These are phyloP conservation scores for Nomada flava DNA, from an alignment of 2,888 invertebrate genomes.

Conservation along the genomic window DNA sequence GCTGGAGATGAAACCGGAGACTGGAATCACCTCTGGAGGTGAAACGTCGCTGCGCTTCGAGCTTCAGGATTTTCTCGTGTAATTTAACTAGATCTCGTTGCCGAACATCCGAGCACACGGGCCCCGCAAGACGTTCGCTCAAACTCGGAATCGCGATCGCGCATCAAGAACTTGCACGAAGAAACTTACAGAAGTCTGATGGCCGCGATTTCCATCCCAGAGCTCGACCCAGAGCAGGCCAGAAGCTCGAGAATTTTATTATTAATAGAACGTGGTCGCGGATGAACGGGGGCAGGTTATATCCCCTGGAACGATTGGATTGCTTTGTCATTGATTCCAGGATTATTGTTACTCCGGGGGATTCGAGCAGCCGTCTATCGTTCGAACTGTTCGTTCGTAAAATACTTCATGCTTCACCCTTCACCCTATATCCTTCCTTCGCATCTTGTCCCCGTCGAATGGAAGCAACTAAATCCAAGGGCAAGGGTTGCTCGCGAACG, in stretches of 20 bases:
- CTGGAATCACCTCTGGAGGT: constrained; percentile 12
- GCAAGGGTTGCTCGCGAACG: not conserved
- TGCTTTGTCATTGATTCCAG: constrained; percentile 42
- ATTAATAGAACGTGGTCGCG: constrained; percentile 21
- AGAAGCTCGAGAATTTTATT: constrained; percentile 39
- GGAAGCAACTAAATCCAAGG: not conserved
- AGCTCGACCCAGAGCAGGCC: too few species aligned
- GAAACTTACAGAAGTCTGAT: not conserved
- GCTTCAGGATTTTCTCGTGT: constrained; percentile 50
- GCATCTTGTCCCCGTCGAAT: not conserved
- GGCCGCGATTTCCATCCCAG: constrained; percentile 1
- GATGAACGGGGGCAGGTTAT: not conserved
- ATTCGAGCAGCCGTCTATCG: constrained; percentile 28
- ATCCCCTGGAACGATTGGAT: constrained; percentile 27
- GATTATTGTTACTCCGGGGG: constrained; percentile 26
- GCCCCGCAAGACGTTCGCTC: not conserved
- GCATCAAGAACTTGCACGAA: not conserved
- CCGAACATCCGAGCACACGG: constrained; percentile 11
- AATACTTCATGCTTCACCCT: not conserved
- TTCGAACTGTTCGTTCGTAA: constrained; percentile 20
- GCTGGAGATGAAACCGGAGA: constrained; percentile 53
- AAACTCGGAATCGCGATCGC: constrained; percentile 2
- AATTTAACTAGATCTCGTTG: constrained; percentile 61
- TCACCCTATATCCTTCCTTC: not conserved
- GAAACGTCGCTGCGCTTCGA: constrained; percentile 27